Evolutionary conservation across 1,140 invertebrate genomes (phyloP), one percentile per base, ranked within the genome.

Genomic region (Papilio polyxenes): DNA sequence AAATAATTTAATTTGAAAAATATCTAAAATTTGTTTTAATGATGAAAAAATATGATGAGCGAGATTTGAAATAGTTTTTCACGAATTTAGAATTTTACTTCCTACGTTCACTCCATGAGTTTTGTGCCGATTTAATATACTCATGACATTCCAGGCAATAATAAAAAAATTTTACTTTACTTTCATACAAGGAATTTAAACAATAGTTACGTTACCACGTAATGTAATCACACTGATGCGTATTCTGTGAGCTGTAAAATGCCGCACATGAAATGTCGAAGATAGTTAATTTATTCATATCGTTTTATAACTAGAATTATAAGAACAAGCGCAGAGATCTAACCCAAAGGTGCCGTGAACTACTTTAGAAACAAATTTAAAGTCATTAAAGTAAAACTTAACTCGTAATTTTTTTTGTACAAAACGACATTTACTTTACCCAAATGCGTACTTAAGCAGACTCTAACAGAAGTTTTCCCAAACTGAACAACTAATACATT

Each of bases 211-310:
- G 65, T 72, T 72, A 72, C 31, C 65, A 37, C 65, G 65, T 72
- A 72, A 72, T 15, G 62, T 65, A 65, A 10, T 65, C 23, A 65
- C 62, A 65, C 62, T 65, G 62, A 65, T 72, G 65, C 31, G 65
- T 72, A 72, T 72, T 72, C 65, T 72, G 65, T 72, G 65, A 72
- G 65, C 65, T 15, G n/a, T 72, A 72, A 72, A 72, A 72, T 72
- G 65, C 11, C 65, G 65, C 65, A 72, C 65, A 37, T 40, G 65
- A 37, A 69, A 69, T 69, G 23, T 65, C 13, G 10, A 15, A 72
- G 13, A 31, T 31, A 31, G 11, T 13, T 40, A 72, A 72, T 37
- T 72, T 72, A 72, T 72, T 72, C 65, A 37, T 72, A 72, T 31
- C 65, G 65, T 72, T 72, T 72, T 72, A 72, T 37, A 72, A 72